Evolutionary conservation across 2,113 vertebrate genomes (phyloP).

Genomic region (Gobio gobio): DNA sequence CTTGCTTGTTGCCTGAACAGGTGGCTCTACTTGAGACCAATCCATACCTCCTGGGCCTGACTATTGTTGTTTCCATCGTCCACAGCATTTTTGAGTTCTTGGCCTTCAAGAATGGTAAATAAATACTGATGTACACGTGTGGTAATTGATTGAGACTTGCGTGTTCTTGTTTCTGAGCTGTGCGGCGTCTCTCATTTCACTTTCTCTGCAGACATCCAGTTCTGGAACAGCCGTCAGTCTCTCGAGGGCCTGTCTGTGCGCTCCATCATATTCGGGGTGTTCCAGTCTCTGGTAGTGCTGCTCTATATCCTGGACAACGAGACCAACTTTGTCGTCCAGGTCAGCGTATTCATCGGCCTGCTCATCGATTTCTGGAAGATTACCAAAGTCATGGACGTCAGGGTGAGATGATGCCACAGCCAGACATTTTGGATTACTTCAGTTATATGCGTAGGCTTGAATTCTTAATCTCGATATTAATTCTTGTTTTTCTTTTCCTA

Average conservation of each 20-base stretch:
- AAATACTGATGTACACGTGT: neutral
- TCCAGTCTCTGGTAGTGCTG: constrained; percentile 92
- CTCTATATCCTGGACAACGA: constrained; percentile 97
- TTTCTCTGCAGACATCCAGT: constrained; percentile 88
- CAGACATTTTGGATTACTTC: neutral
- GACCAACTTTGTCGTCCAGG: constrained; percentile 96
- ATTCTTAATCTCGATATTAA: neutral
- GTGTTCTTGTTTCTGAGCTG: neutral
- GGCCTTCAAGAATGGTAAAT: constrained; percentile 93
- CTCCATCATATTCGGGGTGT: constrained; percentile 93
- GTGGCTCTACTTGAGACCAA: constrained; percentile 94
- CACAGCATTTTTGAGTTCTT: constrained; percentile 96
- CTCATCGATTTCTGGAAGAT: constrained; percentile 99
- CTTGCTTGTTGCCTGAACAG: constrained; percentile 65
- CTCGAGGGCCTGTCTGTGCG: constrained; percentile 93
- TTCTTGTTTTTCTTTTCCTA: constrained; percentile 56
- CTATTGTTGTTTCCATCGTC: constrained; percentile 91
- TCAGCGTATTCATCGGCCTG: constrained; percentile 96
- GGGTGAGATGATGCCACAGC: constrained; percentile 70
- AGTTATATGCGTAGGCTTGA: neutral
- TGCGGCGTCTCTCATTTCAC: constrained; percentile 3
- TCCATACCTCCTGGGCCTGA: constrained; percentile 90
- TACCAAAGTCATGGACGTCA: constrained; percentile 97
- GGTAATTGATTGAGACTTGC: neutral
- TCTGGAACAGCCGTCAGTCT: constrained; percentile 98